These are phyloP conservation scores for Calosoma granatense DNA, from an alignment of 1,140 invertebrate species.

Conservation along the genomic window DNA sequence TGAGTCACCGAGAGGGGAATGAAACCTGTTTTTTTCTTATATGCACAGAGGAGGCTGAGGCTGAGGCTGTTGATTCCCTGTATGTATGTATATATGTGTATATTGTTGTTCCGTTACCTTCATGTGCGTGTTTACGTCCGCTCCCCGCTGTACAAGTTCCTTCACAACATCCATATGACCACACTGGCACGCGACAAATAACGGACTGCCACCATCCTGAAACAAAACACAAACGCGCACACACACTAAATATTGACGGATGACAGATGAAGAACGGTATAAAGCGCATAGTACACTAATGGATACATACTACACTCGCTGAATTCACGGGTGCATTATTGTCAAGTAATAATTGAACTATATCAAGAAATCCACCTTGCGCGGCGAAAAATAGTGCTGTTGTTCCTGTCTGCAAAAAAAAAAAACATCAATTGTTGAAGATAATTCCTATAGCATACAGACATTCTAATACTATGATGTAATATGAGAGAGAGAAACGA, in stretches of 20 bases:
- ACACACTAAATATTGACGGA: no score
- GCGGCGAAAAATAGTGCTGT: slow-evolving; percentile 86
- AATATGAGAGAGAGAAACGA: no score
- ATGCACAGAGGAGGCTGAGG: neutral
- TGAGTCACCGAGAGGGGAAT: no score
- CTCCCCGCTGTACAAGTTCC: slow-evolving; percentile 65
- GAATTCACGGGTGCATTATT: slow-evolving; percentile 68
- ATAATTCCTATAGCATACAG: neutral
- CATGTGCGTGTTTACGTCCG: slow-evolving; percentile 77
- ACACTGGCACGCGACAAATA: slow-evolving; percentile 86
- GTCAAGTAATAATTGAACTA: slow-evolving; percentile 64
- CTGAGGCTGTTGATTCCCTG: no score
- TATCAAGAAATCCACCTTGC: slow-evolving; percentile 79
- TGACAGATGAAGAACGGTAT: no score
- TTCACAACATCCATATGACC: slow-evolving; percentile 81
- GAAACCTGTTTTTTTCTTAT: no score
- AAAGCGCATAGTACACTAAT: no score
- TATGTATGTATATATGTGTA: no score
- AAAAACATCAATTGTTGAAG: slow-evolving; percentile 3
- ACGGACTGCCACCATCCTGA: slow-evolving; percentile 83
- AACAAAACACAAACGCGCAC: slow-evolving; percentile 16
- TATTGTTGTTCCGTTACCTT: slow-evolving; percentile 56
- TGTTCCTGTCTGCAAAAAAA: slow-evolving; percentile 67
- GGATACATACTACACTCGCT: slow-evolving; percentile 63
- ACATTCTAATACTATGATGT: no score